Evolutionary conservation across 2,113 vertebrate genomes (phyloP).

Genomic region (Anolis sagrei): DNA sequence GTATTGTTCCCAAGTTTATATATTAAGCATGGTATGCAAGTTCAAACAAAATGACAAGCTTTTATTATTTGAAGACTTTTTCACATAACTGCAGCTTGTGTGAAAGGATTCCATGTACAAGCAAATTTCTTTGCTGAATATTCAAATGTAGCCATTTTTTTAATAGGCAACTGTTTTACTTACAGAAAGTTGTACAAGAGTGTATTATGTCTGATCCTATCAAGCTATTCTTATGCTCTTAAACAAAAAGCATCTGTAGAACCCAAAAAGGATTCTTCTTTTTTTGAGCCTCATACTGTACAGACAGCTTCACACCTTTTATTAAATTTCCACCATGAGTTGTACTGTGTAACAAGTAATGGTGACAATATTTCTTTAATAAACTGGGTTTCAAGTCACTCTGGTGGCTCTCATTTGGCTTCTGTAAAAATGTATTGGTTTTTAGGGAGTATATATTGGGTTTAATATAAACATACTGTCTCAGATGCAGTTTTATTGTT

Average conservation of each 20-base stretch:
- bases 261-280: not conserved
- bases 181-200: not conserved
- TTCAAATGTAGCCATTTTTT: not conserved
- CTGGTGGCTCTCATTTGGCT: not conserved
- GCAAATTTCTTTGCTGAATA: not conserved
- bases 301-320: slow-evolving; percentile 5
- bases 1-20: not conserved
- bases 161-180: not conserved
- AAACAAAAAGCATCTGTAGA: slow-evolving; percentile 1
- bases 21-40: not conserved
- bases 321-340: not conserved
- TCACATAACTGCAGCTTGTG: no score
- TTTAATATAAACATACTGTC: slow-evolving; percentile 58
- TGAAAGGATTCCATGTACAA: not conserved
- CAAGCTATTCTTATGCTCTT: not conserved
- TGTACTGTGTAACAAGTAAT: not conserved
- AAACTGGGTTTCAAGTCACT: slow-evolving; percentile 22
- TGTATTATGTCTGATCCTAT: not conserved
- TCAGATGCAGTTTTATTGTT: slow-evolving; percentile 60
- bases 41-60: not conserved
- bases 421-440: slow-evolving; percentile 13
- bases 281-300: not conserved
- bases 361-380: not conserved
- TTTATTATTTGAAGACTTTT: not conserved
- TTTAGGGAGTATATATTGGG: slow-evolving; percentile 28